Base-by-base conservation (phyloP, 2,888 invertebrate genomes). In the Mesochorus sp. region DNA sequence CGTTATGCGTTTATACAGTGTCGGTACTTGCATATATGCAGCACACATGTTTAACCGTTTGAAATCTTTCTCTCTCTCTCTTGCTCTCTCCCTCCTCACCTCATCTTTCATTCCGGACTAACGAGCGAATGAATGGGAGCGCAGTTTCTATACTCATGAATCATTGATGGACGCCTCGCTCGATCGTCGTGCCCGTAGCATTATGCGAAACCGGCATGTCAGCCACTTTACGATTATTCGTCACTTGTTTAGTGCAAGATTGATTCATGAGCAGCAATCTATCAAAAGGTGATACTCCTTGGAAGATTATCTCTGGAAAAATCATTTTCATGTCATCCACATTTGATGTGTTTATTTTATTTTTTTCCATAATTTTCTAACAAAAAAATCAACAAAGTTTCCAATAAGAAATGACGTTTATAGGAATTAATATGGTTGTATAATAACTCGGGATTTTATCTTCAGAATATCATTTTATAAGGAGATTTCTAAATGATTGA, bases 111-210 rank as follows among this genome's bases (percentile, higher is more conserved):
- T 59, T 26, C 31, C 53, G 28, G 1, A 39, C 51, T 74, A 68
- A 71, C 71, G 53, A 77, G 74, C 53, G 37, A 53, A 70, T 71
- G 75, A 80, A 82, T 81, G 81, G 76, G 70, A 81, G 70, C 73
- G 73, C 78, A 67, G 61, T 82, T 80, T 81, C 66, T 68, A n/a
- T n/a, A 81, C 82, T 86, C 80, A 82, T 83, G 82, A 85, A 85
- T 85, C 80, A 85, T 84, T 82, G 82, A 83, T 84, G 79, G 79
- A 37, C 10, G 14, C 61, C 28, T 49, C 42, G 42, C 42, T 34
- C 26, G 49, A 59, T 64, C 62, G 37, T 67, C 37, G 55, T 24
- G 44, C 59, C 49, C 10, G 47, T 57, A 42, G 17, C 24, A 61
- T 53, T 61, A 39, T 28, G 59, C 17, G 12, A 51, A 61, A 26